phyloP scores from a whole-genome alignment of 2,888 invertebrate species.

The Drosophila anomelani region DNA sequence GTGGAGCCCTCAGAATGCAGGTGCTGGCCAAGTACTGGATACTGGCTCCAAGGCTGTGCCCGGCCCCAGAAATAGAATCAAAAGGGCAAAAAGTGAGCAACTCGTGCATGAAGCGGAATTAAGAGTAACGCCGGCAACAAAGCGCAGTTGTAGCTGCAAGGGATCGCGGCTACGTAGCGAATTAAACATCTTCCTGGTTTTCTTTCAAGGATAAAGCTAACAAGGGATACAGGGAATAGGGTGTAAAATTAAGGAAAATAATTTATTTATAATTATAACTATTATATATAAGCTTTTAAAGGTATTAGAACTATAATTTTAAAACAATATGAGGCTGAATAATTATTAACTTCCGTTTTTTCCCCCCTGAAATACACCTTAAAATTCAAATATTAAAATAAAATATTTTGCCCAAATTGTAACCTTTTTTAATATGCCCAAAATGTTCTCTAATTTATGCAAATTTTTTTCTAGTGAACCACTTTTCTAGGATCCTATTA shows the following conservation, averaged over 20 bases:
- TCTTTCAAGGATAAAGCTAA: background rate
- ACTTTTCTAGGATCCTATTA: background rate
- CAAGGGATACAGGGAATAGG: background rate
- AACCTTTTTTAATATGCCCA: background rate
- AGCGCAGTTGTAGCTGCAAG: slow-evolving; percentile 27
- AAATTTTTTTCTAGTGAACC: background rate
- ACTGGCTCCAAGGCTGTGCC: slow-evolving; percentile 1
- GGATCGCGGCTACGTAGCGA: slow-evolving; percentile 19
- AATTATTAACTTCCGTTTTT: background rate
- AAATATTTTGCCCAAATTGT: background rate
- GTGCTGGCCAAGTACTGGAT: background rate
- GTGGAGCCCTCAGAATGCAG: background rate
- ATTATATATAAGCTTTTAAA: background rate
- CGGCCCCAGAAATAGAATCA: slow-evolving; percentile 27
- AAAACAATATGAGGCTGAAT: background rate
- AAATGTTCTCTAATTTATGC: background rate
- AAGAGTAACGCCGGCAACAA: slow-evolving; percentile 32
- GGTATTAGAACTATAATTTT: background rate
- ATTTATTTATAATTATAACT: background rate
- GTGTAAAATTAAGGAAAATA: too few relatives aligned
- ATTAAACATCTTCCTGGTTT: slow-evolving; percentile 21
- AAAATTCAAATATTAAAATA: background rate
- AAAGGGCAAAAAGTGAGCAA: slow-evolving; percentile 29
- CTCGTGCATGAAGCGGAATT: slow-evolving; percentile 32
- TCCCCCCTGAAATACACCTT: background rate